Evolutionary conservation across 37 sponge, comb jelly and placozoan genomes (phyloP).

Genomic region (Cladorhizidae sp.): DNA sequence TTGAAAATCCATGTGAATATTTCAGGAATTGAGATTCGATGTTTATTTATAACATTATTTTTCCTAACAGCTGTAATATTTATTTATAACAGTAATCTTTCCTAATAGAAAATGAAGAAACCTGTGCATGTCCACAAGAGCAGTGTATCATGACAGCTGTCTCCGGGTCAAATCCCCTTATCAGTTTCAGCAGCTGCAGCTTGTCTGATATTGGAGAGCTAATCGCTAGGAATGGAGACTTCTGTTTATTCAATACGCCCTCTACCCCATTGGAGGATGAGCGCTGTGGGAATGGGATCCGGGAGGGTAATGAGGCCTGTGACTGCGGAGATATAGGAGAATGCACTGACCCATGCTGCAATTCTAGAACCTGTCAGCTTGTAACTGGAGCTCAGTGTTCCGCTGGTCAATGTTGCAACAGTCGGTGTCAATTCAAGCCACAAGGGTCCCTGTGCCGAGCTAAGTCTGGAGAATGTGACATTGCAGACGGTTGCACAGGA

Average conservation of each 20-base stretch:
- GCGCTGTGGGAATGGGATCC: conserved; percentile 81
- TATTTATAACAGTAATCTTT: too few species aligned
- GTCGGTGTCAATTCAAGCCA: conserved; percentile 18
- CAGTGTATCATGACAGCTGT: conserved; percentile 54
- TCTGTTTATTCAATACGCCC: conserved; percentile 44
- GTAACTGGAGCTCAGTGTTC: conserved; percentile 52
- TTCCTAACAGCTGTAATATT: too few species aligned
- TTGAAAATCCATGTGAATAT: too few species aligned
- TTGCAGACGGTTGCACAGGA: conserved; percentile 58
- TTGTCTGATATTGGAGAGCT: conserved; percentile 7
- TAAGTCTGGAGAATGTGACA: conserved; percentile 45
- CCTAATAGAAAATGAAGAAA: too few species aligned
- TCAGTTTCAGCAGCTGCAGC: conserved; percentile 46
- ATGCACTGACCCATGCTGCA: conserved; percentile 79
- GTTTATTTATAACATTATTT: too few species aligned
- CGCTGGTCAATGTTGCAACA: conserved; percentile 55
- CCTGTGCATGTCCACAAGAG: background rate
- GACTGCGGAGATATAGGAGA: conserved; percentile 71
- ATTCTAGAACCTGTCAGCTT: conserved; percentile 73
- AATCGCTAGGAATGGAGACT: background rate
- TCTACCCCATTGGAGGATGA: conserved; percentile 30
- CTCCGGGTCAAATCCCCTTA: conserved; percentile 3
- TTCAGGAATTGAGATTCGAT: too few species aligned
- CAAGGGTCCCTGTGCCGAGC: conserved; percentile 59
- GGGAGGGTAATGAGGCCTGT: conserved; percentile 65